phyloP scores from a whole-genome alignment of 2,113 vertebrate genomes.

The Thalassarche chlororhynchos region DNA sequence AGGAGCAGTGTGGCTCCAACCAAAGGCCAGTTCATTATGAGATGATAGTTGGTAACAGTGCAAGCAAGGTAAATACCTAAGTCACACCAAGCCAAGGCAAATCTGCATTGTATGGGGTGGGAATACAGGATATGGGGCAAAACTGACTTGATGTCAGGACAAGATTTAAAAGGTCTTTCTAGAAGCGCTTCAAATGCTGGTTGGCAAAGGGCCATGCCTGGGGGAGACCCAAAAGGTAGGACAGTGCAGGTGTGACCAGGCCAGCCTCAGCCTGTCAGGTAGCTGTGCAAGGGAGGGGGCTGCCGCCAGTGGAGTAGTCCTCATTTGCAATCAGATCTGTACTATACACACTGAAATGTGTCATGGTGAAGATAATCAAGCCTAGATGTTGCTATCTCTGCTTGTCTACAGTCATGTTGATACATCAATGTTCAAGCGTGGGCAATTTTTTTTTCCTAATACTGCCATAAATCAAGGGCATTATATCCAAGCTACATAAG shows the following conservation, averaged over 20 bases:
- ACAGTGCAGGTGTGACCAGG: accelerated
- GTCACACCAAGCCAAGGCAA: background rate
- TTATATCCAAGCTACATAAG: background rate
- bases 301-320: background rate
- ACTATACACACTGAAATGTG: background rate
- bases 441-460: background rate
- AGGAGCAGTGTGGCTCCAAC: background rate
- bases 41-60: accelerated
- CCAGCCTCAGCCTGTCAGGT: background rate
- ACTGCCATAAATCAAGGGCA: background rate
- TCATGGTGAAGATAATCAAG: background rate
- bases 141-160: background rate
- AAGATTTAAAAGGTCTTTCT: background rate
- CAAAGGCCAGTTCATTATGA: background rate
- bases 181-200: background rate
- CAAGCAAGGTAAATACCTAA: accelerated
- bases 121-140: background rate
- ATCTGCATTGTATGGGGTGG: background rate
- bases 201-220: background rate
- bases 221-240: background rate
- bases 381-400: background rate
- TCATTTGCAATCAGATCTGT: background rate
- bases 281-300: background rate
- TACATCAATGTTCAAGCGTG: background rate
- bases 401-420: background rate